Base-by-base conservation (phyloP, 2,113 vertebrate genomes). In the Dermatemys mawii region DNA sequence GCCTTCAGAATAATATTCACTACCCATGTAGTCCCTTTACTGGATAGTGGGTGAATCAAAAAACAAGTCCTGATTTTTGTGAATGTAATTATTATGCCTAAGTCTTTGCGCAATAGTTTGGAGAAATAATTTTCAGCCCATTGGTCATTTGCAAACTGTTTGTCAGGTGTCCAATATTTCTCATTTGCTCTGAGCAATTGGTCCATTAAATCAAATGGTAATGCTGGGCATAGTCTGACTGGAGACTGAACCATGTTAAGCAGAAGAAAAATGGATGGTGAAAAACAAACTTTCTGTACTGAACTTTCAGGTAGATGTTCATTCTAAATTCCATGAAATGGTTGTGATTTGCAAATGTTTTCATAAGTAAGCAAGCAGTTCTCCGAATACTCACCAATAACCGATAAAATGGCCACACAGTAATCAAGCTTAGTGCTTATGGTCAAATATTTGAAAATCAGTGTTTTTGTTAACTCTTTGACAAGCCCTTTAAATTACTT, bases 21-120 rank as follows among this genome's bases (percentile, higher is more conserved):
- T 67, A 67, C 32, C n/a, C 16, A n/a, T 17, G 8, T n/a, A n/a
- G 60, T 17, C 16, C 32, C 60, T 67, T 67, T 35, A 67, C 2
- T 21, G 17, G 35, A 17, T 19, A 9, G 35, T n/a, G 17, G 16
- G 13, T 0, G 1, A 11, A 49, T 78, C 92, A 3, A 27, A 10
- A 93, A 73, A 86, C 8, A 50, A 48, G 49, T 0, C 60, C 16
- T 41, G 38, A 75, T 26, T 26, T 44, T 44, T 75, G 70, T 75
- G 41, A 75, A 75, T 44, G 60, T 35, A 21, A 44, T 75, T 75
- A 44, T 24, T 75, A 26, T 7, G 38, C 38, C 38, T 41, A 75
- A 75, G 70, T 41, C n/a, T 44, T 75, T 75, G 21, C 70, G 5
- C 11, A 26, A 22, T 26, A 24, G 11, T 44, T 75, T 75, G 41